Base-by-base conservation (phyloP, 1,140 invertebrate genomes). In the Anadara kagoshimensis region DNA sequence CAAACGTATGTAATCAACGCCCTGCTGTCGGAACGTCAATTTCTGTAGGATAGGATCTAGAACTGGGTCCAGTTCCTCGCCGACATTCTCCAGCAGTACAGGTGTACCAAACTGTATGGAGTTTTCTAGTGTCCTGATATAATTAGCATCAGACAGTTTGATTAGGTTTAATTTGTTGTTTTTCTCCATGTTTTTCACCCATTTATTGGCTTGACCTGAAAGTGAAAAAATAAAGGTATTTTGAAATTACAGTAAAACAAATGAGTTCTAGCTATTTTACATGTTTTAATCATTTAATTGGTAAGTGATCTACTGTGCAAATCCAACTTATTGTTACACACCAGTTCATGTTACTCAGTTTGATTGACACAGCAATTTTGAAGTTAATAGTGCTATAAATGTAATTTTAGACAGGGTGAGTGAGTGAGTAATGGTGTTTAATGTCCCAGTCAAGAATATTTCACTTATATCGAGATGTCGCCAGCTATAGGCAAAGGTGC, bases 101-200 rank as follows among this genome's bases (percentile, higher is more conserved):
- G 89, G 89, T 11, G 81, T 84, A 44, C 89, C 89, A 79, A 90
- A 90, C 82, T 88, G 85, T 65, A 90, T 89, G 57, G 84, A 78
- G 78, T 90, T 90, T 76, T 90, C 89, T 61, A 90, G 65, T 3
- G 82, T 83, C 47, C 88, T 78, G 58, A 88, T 79, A 76, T 90
- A 90, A 73, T 85, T 89, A 10, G 85, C 62, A 77, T 90, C 88
- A 12, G 87, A 87, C 24, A 89, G 75, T 74, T 90, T 90, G 45
- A 90, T 84, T 7, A 89, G 81, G 41, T 71, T 74, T 41, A 90
- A 76, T 64, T 89, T 87, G 74, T 89, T 88, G n/a, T 82, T 79
- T 53, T 84, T 84, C 74, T 90, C 96, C 93, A 97, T 94, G 86
- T 95, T 97, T 87, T 97, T 97, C 10, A 98, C 92, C 96, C 96